Evolutionary conservation across 2,113 vertebrate genomes (phyloP), one percentile per base, ranked within the genome.

Genomic region (Globicephala melas): DNA sequence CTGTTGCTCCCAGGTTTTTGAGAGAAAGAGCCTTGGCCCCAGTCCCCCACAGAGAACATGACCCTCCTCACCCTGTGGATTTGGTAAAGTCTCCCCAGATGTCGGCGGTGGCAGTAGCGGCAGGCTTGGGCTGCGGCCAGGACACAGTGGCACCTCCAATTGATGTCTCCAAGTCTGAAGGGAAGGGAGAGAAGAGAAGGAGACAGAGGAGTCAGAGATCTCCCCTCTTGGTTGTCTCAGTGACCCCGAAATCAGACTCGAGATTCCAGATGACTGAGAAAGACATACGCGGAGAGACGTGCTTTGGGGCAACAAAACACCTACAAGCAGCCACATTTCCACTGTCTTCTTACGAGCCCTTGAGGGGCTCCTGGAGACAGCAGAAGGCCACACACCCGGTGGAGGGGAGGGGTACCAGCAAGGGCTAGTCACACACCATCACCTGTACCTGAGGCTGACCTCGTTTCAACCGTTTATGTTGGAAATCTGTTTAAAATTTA

Each of bases 81-180:
- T 99, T 99, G 47, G 99, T 98, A 74, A 99, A 99, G 97, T 99
- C 99, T 25, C 99, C 99, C 99, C 99, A 99, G 88, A 98, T 0
- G 8, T 99, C 99, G 0, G 99, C 23, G 18, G 98, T 63, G 21
- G 97, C 77, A 0, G 98, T 13, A 7, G 98, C 44, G 0, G 98
- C 97, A 91, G 99, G 97, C 63, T 94, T 23, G 0, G 98, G 97
- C 50, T 98, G 98, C 0, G 98, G 98, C 98, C 98, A 98, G 96
- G 98, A 70, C 80, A 91, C 1, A 14, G 97, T 77, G 10, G 98
- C 87, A 31, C 98, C 98, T 98, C 98, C 83, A 14, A 0, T 0
- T 6, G 21, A 91, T 33, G 87, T 76, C 79, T 91, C 80, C 89
- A 53, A 1, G 47, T 38, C 23, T 2, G 4, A 41, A 31, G n/a